Percentiles rank a stretch among this genome's conserved stretches.
Evolutionary conservation across 1,140 invertebrate species (phyloP).

Genomic region (Lerema accius): DNA sequence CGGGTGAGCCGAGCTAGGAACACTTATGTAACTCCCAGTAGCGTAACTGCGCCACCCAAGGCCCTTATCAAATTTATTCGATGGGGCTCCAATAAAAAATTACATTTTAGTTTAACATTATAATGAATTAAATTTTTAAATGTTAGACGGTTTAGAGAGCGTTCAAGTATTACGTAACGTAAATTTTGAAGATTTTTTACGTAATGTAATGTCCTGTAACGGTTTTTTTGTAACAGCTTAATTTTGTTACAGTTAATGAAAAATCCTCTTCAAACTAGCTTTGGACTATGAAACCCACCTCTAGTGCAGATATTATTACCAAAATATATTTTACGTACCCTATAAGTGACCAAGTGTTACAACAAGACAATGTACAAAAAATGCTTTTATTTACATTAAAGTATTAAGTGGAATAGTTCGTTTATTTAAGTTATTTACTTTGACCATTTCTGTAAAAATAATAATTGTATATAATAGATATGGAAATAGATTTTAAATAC

Average conservation of each 20-base stretch:
- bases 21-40: too few species aligned
- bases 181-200: too few species aligned
- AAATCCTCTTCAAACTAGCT: background rate
- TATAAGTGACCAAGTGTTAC: constrained; percentile 3
- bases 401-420: constrained; percentile 30
- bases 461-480: background rate
- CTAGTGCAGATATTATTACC: constrained; percentile 45
- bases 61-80: too few species aligned
- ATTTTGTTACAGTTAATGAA: constrained; percentile 36
- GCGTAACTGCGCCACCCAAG: too few species aligned
- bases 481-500: background rate
- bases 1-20: too few species aligned
- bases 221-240: too few species aligned
- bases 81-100: too few species aligned
- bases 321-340: background rate
- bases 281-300: constrained; percentile 41
- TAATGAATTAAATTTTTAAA: too few species aligned
- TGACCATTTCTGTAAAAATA: background rate
- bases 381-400: constrained; percentile 26
- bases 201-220: too few species aligned
- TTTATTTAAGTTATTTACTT: constrained; percentile 8
- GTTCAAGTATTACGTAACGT: too few species aligned
- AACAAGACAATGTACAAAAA: constrained; percentile 29
- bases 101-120: too few species aligned
- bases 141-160: too few species aligned